These are phyloP conservation scores for Pomacea canaliculata DNA, from an alignment of 2,888 invertebrate species.

Conservation along the genomic window DNA sequence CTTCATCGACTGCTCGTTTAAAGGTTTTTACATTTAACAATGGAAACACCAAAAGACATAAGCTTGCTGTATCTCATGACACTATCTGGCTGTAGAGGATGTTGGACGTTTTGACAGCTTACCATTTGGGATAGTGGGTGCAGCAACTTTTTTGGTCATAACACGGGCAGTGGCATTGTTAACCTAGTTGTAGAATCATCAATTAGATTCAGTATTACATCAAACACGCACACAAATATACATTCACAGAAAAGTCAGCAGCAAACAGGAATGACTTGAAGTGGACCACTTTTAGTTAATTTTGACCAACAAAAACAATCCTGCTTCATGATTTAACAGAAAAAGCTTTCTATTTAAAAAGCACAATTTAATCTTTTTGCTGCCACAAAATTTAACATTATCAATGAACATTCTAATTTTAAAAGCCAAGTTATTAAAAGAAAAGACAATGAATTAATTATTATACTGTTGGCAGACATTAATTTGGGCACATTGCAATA, in stretches of 20 bases:
- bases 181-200: slow-evolving; percentile 77
- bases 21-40: not conserved
- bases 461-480: too few relatives aligned
- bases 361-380: too few relatives aligned
- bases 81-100: slow-evolving; percentile 16
- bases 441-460: too few relatives aligned
- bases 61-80: slow-evolving; percentile 24
- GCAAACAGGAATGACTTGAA: not conserved
- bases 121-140: slow-evolving; percentile 66
- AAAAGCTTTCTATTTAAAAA: too few relatives aligned
- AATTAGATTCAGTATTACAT: slow-evolving; percentile 21
- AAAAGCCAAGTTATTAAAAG: too few relatives aligned
- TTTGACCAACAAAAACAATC: not conserved
- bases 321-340: too few relatives aligned
- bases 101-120: slow-evolving; percentile 40
- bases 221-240: slow-evolving; percentile 8
- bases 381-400: too few relatives aligned
- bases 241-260: slow-evolving; percentile 8
- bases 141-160: slow-evolving; percentile 89
- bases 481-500: too few relatives aligned
- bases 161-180: slow-evolving; percentile 99
- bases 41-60: not conserved
- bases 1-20: too few relatives aligned
- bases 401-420: too few relatives aligned
- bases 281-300: not conserved